Evolutionary conservation across 2,797 vertebrate species (phyloP), one percentile per base, ranked within the genome.

Genomic region (Acipenser ruthenus): DNA sequence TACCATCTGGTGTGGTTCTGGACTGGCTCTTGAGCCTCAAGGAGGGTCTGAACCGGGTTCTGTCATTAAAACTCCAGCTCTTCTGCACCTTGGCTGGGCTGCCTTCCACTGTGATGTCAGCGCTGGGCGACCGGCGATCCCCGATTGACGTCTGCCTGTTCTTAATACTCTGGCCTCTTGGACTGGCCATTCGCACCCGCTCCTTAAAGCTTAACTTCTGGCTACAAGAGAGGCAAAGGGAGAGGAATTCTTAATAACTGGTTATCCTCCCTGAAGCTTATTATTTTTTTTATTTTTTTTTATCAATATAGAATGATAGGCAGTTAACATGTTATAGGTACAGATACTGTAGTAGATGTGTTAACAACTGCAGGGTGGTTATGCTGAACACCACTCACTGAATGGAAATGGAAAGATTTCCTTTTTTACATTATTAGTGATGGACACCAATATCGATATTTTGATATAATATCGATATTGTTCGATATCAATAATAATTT

Each of bases 51-150:
- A 98, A 97, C 72, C 96, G 92, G 0, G 94, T 97, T 69, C 95
- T 90, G 82, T 98, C 95, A 0, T 98, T 98, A 85, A 97, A 98
- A 79, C 95, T 98, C 95, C 95, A 98, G 83, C 95, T 98, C 83
- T 98, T 98, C 83, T 97, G 95, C 1, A 98, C 94, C 80, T 97
- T 97, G 74, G 92, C 87, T 2, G 95, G 95, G 77, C 95, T 98
- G 69, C 91, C 89, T 72, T 97, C 95, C 0, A 88, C 80, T 6
- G 88, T 88, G 10, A 86, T 77, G 68, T 97, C 95, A 0, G 93
- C 82, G 74, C 92, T 86, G 0, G 95, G 95, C 7, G 96, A 98
- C 8, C 94, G 90, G 47, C 93, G 88, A 73, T 97, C 96, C 6
- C 89, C 94, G 10, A 93, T 78, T 0, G 93, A 92, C 11, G 91